phyloP scores from a whole-genome alignment of 2,797 vertebrate species.

The Ceryle rudis region DNA sequence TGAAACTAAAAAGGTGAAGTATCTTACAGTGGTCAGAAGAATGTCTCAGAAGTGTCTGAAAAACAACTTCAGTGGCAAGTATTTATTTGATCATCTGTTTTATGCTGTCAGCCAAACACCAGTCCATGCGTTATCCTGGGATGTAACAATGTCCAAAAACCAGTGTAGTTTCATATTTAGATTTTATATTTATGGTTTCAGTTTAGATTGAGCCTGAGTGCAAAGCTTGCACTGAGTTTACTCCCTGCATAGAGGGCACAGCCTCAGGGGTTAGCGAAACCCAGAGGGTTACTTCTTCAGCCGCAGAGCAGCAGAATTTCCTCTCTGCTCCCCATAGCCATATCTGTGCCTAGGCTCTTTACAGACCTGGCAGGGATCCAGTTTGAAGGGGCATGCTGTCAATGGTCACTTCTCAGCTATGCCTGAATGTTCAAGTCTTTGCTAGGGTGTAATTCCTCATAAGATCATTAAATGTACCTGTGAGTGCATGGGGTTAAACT shows the following conservation, averaged over 20 bases:
- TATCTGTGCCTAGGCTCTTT: background rate
- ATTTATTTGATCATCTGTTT: background rate
- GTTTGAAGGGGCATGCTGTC: background rate
- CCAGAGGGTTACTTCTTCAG: background rate
- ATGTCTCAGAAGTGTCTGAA: background rate
- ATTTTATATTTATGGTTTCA: background rate
- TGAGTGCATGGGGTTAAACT: background rate
- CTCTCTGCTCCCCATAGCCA: rapidly evolving
- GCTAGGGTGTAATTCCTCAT: background rate
- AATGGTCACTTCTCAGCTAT: background rate
- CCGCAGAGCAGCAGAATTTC: background rate
- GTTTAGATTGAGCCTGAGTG: background rate
- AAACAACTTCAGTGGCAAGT: background rate
- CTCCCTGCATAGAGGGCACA: background rate
- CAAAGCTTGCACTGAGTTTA: background rate
- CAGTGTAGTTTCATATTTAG: background rate
- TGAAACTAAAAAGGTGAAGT: background rate
- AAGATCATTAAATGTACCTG: background rate
- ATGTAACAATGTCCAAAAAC: background rate
- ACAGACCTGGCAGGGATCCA: background rate
- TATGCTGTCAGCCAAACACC: background rate
- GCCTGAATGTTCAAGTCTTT: background rate
- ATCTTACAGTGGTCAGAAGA: background rate
- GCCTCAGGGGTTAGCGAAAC: background rate
- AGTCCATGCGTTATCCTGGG: background rate